Evolutionary conservation across 2,888 invertebrate genomes (phyloP), one percentile per base, ranked within the genome.

Genomic region (Perdita meconis): DNA sequence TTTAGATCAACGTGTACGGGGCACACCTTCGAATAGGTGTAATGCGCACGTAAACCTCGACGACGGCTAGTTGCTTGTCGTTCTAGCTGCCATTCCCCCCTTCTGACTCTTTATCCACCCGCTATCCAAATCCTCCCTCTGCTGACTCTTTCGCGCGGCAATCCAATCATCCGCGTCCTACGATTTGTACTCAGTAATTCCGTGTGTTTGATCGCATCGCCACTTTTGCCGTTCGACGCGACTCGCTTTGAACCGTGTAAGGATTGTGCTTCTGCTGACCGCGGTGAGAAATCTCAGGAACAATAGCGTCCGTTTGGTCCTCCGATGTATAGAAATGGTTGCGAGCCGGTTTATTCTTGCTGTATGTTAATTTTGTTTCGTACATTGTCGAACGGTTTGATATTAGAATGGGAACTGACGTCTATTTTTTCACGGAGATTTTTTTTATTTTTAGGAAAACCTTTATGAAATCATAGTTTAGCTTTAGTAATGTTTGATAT

Each of bases 131-230:
- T 82, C 78, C 80, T 74, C 74, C 63, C 55, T 44, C 63, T 44
- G 38, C 42, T 51, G 73, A 56, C 81, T 64, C 84, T 78, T 81
- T 74, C 73, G 59, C 69, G 59, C 71, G 80, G 83, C 90, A 90
- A 90, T 90, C 88, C 90, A 89, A 90, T 89, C 88, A 89, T 87
- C 85, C 86, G 81, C 87, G 84, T 88, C 81, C 88, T 86, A 87
- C 89, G 87, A 89, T 89, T 89, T 86, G 87, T 87, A 88, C 88
- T 87, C 85, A 85, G 87, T 89, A 89, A 90, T 89, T 89, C 87
- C 86, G 83, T 82, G 82, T 84, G 86, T 89, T 88, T 87, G 88
- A 88, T 87, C 87, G 84, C 81, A 71, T 81, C 82, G 78, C 78
- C 71, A 83, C 81, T 85, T 86, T 87, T 81, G 80, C 81, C 34